Evolutionary conservation across 2,797 vertebrate species (phyloP).

Genomic region (Trachops cirrhosus): DNA sequence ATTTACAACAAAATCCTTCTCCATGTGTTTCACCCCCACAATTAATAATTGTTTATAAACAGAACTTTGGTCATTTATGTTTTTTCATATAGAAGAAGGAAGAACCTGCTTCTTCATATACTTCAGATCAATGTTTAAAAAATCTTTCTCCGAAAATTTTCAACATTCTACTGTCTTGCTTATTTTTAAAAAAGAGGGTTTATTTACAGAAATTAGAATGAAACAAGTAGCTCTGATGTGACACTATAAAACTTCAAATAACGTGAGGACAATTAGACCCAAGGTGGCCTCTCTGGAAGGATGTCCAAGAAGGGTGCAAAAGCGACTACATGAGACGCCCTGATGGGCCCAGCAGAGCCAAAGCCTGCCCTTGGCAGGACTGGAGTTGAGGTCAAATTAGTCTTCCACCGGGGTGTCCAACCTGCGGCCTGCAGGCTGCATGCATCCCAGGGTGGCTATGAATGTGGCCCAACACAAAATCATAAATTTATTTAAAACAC

Average conservation of each 20-base stretch:
- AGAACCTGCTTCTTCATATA: background rate
- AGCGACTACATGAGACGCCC: background rate
- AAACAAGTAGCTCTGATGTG: conserved; percentile 21
- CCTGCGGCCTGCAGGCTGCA: too few relatives aligned
- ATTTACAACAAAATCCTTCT: background rate
- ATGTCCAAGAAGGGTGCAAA: background rate
- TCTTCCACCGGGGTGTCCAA: background rate
- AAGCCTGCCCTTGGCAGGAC: background rate
- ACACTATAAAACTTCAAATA: conserved; percentile 39
- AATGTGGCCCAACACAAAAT: too few relatives aligned
- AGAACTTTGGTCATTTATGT: background rate
- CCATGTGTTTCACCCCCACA: background rate
- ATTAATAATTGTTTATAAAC: background rate
- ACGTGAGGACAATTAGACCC: background rate
- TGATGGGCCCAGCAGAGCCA: background rate
- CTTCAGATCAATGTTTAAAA: background rate
- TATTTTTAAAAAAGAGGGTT: background rate
- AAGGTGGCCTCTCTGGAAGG: background rate
- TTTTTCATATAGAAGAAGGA: background rate
- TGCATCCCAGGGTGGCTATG: too few relatives aligned
- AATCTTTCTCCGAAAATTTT: background rate
- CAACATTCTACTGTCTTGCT: background rate
- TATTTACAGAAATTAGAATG: background rate
- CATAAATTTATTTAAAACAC: too few relatives aligned
- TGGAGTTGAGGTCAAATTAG: background rate